These are phyloP conservation scores for Toxostoma redivivum DNA, from an alignment of 2,113 vertebrate species.

Conservation along the genomic window DNA sequence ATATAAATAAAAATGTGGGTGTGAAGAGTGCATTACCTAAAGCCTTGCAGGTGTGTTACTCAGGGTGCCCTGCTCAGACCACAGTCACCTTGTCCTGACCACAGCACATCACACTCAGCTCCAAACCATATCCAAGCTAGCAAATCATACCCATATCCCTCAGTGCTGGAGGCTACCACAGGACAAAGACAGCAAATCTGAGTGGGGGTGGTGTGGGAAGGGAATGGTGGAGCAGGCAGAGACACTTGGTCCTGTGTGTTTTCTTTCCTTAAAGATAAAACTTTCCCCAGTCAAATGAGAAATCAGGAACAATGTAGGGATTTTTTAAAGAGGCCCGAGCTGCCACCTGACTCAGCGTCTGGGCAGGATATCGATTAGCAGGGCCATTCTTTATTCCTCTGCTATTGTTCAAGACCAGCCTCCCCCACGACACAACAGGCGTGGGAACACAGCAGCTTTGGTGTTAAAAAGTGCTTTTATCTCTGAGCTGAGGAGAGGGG, in stretches of 20 bases:
- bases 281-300: background rate
- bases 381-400: slow-evolving; percentile 62
- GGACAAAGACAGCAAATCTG: background rate
- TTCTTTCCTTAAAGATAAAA: slow-evolving; percentile 54
- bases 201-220: background rate
- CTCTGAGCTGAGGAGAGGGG: background rate
- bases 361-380: slow-evolving; percentile 66
- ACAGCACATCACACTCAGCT: background rate
- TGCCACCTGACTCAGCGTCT: slow-evolving; percentile 67
- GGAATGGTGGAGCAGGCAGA: background rate
- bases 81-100: background rate
- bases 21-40: background rate
- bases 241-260: background rate
- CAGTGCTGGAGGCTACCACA: background rate
- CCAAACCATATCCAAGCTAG: background rate
- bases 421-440: slow-evolving; percentile 38
- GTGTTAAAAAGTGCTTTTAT: slow-evolving; percentile 60
- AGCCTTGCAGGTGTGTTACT: background rate
- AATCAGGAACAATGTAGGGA: slow-evolving; percentile 51
- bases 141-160: background rate
- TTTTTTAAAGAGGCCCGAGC: slow-evolving; percentile 52
- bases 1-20: background rate
- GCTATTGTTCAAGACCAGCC: slow-evolving; percentile 46
- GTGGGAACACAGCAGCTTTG: slow-evolving; percentile 61
- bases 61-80: background rate